Percentiles rank a stretch among this genome's conserved stretches.
These are phyloP conservation scores for Panulirus ornatus DNA, from an alignment of 1,140 invertebrate genomes.

Conservation along the genomic window DNA sequence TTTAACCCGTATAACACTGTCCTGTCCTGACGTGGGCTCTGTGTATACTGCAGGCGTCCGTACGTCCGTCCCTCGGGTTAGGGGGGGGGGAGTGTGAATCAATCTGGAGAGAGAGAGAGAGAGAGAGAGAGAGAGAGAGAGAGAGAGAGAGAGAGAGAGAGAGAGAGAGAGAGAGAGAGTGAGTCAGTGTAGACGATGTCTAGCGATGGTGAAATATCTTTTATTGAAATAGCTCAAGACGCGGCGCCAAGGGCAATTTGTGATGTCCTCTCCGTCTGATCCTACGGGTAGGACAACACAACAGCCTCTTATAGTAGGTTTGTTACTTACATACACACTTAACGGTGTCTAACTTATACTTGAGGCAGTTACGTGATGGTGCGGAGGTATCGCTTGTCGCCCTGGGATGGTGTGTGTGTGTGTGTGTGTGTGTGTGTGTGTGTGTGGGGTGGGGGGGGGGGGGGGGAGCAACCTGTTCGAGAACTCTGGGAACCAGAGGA, in stretches of 20 bases:
- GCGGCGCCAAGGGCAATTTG: not conserved
- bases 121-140: not conserved
- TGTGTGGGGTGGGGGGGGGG: no score
- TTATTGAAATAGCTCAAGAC: not conserved
- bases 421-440: no score
- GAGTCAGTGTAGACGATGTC: not conserved
- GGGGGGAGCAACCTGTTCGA: no score
- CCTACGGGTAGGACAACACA: not conserved
- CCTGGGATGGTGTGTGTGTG: no score
- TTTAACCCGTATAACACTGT: no score
- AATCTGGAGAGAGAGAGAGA: slow-evolving; percentile 2
- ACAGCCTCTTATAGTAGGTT: not conserved
- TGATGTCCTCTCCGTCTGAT: not conserved
- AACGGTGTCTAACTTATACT: not conserved
- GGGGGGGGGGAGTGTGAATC: not conserved
- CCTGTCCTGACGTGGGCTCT: no score
- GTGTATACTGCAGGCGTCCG: no score
- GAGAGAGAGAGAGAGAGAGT: slow-evolving; percentile 38
- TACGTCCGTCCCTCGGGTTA: not conserved
- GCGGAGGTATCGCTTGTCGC: no score
- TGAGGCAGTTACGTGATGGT: no score
- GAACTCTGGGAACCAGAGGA: no score
- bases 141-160: slow-evolving; percentile 14
- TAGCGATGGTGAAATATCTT: not conserved
- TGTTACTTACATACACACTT: not conserved